Percentiles rank a stretch among this genome's conserved stretches.
Evolutionary conservation across 2,113 vertebrate species (phyloP).

Genomic region (Zosterops japonicus): DNA sequence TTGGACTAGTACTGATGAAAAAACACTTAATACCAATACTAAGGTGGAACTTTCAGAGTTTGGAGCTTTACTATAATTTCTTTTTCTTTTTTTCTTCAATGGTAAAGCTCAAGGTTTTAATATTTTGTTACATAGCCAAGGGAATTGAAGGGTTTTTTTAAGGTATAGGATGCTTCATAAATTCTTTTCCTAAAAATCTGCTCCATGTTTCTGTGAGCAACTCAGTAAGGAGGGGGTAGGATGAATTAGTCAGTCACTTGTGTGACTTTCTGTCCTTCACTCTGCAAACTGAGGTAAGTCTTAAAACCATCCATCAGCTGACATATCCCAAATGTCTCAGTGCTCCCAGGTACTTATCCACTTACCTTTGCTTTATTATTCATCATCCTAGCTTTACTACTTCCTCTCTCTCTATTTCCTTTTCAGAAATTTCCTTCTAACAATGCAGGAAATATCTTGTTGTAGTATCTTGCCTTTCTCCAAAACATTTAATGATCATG

Average conservation of each 20-base stretch:
- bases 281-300: neutral
- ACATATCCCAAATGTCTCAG: neutral
- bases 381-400: neutral
- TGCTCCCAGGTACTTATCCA: neutral
- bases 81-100: too few relatives aligned
- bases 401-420: neutral
- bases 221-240: rapidly evolving
- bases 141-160: neutral
- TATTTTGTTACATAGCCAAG: neutral
- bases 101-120: neutral
- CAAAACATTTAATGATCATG: neutral
- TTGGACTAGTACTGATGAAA: neutral
- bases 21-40: neutral
- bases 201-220: neutral
- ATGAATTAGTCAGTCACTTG: neutral
- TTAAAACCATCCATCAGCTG: neutral
- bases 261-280: neutral
- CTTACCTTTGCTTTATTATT: neutral
- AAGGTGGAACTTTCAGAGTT: neutral
- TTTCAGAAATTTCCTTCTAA: neutral
- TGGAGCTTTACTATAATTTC: neutral
- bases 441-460: neutral
- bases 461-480: neutral
- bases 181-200: neutral
- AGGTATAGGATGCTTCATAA: neutral